Evolutionary conservation across 2,113 vertebrate species (phyloP), one percentile per base, ranked within the genome.

Genomic region (Falcunculus frontatus): DNA sequence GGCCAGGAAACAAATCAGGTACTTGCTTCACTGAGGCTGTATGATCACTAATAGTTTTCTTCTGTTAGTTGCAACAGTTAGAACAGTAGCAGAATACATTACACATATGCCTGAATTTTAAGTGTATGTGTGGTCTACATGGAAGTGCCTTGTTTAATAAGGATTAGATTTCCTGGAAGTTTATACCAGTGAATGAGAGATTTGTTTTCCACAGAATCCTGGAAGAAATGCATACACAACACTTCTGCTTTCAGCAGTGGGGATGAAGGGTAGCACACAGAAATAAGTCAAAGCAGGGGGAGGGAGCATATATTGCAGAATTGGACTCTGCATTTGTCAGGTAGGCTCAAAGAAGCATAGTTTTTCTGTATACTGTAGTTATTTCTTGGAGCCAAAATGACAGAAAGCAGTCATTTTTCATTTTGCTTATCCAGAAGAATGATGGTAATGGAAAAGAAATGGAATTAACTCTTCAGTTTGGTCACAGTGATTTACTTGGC

Each of bases 391-490:
- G 93, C n/a, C 75, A 96, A 93, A 96, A 90, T 19, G 49, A 94
- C 72, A 93, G 91, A 97, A 97, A 97, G 74, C 37, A 95, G 82
- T 85, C 41, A 84, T 93, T 93, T 97, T 97, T 96, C 75, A 94
- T 96, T 97, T 96, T 96, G 78, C 67, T 97, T 97, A 96, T 96
- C 73, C 85, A 96, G 64, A 93, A 94, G 79, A 97, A 96, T 85
- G 89, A 96, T 92, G 72, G 87, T 96, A 96, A 97, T 93, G 88
- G 67, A 97, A 97, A 97, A 97, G 79, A 97, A 97, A 97, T 94
- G 41, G 83, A 97, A 93, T 97, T 96, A 96, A 93, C 89, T 95
- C 90, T 92, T 91, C 81, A 60, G 32, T 93, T 96, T 94, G 91
- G 90, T 97, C 85, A 95, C 52, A 96, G 88, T 89, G 84, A 96